Conservation (phyloP, 2,888 invertebrate genomes). For the Antheraea assamensis region DNA sequence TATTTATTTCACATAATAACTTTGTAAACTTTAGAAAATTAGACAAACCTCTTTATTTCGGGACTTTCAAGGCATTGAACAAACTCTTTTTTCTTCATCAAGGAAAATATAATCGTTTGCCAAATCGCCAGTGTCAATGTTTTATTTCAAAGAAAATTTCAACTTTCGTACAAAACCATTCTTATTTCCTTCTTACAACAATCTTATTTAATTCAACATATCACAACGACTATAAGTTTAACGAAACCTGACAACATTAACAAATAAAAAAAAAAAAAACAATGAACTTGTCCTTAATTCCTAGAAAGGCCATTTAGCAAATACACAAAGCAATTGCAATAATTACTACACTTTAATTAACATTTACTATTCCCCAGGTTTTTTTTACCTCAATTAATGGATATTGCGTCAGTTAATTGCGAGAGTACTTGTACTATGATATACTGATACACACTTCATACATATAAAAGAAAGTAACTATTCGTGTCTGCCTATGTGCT, state of each 20-base stretch:
- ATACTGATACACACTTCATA: no score
- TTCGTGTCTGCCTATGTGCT: no score
- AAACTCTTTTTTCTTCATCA: no score
- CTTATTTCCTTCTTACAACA: neutral
- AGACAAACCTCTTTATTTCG: no score
- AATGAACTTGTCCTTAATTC: constrained; percentile 6
- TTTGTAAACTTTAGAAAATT: no score
- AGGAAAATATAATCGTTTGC: no score
- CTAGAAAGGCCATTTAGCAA: neutral
- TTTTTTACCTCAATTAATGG: neutral
- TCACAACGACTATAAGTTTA: neutral
- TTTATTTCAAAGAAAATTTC: neutral
- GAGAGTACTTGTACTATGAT: neutral
- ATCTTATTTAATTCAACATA: neutral
- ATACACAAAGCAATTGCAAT: neutral
- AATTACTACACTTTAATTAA: neutral
- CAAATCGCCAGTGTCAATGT: neutral
- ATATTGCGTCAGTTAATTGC: neutral
- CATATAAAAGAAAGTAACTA: no score
- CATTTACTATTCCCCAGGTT: neutral
- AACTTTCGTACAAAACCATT: neutral
- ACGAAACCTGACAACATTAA: neutral
- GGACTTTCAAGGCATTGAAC: no score
- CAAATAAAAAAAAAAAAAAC: constrained; percentile 3
- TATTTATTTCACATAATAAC: no score